Percentiles rank a stretch among this genome's conserved stretches.
phyloP scores from a whole-genome alignment of 2,113 vertebrate genomes.

The Cercocebus atys region DNA sequence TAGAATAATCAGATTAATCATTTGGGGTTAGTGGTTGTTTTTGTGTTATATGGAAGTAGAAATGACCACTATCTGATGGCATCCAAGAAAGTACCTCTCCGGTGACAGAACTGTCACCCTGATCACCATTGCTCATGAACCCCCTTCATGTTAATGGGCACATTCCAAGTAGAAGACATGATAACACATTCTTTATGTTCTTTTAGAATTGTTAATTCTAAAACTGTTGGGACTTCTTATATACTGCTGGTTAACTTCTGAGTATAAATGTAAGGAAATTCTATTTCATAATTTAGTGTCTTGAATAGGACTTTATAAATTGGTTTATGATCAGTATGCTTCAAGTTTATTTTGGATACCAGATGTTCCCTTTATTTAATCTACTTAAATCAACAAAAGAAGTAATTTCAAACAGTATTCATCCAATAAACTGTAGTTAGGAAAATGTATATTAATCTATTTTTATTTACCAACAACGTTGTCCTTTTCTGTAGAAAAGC shows the following conservation, averaged over 20 bases:
- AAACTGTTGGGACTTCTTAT: neutral
- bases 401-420: neutral
- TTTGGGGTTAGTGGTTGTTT: neutral
- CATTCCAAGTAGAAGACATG: neutral
- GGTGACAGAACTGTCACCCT: too few relatives aligned
- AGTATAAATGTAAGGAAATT: neutral
- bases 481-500: neutral
- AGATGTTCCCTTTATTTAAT: neutral
- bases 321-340: neutral
- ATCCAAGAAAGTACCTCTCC: neutral
- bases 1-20: neutral
- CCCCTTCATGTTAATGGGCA: neutral
- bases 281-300: neutral
- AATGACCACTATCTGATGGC: neutral
- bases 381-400: neutral
- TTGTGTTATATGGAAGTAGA: neutral
- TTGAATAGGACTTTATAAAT: neutral
- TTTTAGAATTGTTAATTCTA: constrained; percentile 21
- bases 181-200: neutral
- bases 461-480: neutral
- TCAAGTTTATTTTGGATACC: neutral
- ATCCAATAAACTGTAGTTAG: neutral
- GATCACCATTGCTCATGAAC: neutral
- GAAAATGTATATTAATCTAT: neutral
- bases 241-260: neutral